A percentile compares a stretch with the other conserved stretches of the same genome.
Conservation (phyloP, 2,888 invertebrate species). For the Chymomyza amoena region DNA sequence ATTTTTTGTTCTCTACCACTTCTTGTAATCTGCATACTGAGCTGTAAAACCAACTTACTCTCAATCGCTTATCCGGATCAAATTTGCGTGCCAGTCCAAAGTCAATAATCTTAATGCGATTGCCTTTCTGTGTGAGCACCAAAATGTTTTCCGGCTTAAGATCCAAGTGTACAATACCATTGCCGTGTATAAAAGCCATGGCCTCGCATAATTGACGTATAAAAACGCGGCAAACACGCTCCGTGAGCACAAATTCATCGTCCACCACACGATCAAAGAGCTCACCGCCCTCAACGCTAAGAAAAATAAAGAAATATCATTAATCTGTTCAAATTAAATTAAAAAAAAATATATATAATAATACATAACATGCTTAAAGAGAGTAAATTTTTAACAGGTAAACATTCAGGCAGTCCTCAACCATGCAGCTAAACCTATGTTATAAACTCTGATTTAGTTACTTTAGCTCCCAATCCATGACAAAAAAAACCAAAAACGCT, state of each 20-base stretch:
- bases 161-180: slow-evolving; percentile 97
- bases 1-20: not conserved
- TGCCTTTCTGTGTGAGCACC: slow-evolving; percentile 96
- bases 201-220: slow-evolving; percentile 99
- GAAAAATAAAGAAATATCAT: slow-evolving; percentile 18
- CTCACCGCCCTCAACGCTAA: slow-evolving; percentile 98
- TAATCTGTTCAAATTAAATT: not conserved
- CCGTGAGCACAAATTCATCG: slow-evolving; percentile 98
- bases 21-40: not conserved
- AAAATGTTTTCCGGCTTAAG: slow-evolving; percentile 99
- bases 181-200: slow-evolving; percentile 96
- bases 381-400: slow-evolving; percentile 8
- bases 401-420: not conserved
- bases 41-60: slow-evolving; percentile 76
- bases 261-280: slow-evolving; percentile 99
- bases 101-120: slow-evolving; percentile 98
- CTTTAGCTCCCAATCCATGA: too few species aligned
- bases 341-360: not conserved
- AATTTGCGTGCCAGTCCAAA: slow-evolving; percentile 97
- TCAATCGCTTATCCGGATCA: slow-evolving; percentile 93
- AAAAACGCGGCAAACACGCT: slow-evolving; percentile 96
- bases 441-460: not conserved
- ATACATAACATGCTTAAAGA: not conserved
- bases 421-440: not conserved
- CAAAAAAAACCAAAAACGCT: slow-evolving; percentile 20